Conservation (phyloP, 2,113 vertebrate species). For the Callipepla californica region DNA sequence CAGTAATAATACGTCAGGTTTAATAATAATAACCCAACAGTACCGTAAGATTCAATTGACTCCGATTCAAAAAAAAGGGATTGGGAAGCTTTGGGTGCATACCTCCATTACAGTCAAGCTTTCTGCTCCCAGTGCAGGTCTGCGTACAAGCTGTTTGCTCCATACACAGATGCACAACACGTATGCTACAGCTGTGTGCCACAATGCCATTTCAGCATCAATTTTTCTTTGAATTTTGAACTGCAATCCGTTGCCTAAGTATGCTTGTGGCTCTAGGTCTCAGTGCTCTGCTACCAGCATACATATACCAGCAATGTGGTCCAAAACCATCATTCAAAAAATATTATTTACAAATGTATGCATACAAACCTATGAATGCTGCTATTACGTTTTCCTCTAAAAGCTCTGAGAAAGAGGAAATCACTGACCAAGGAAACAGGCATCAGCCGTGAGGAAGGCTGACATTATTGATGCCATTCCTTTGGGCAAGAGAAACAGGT, state of each 20-base stretch:
- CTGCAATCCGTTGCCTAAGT: not conserved
- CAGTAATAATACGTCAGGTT: not conserved
- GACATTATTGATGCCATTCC: not conserved
- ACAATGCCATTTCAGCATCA: not conserved
- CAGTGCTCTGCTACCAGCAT: not conserved
- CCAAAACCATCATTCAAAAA: not conserved
- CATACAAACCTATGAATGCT: not conserved
- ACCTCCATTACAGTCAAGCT: not conserved
- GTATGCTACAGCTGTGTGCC: not conserved
- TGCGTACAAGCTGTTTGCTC: not conserved
- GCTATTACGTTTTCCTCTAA: not conserved
- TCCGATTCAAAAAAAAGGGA: not conserved
- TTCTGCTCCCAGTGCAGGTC: not conserved
- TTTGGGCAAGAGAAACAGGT: not conserved
- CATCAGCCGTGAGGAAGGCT: not conserved
- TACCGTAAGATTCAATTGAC: not conserved
- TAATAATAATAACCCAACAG: not conserved
- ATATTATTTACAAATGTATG: not conserved
- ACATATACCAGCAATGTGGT: not conserved
- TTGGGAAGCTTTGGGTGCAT: not conserved
- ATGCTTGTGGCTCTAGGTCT: not conserved
- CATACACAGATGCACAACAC: not conserved
- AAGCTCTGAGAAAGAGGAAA: not conserved
- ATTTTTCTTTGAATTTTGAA: not conserved
- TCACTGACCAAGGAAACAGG: not conserved